Evolutionary conservation across 2,113 vertebrate species (phyloP), one percentile per base, ranked within the genome.

Genomic region (Leucoraja erinaceus): DNA sequence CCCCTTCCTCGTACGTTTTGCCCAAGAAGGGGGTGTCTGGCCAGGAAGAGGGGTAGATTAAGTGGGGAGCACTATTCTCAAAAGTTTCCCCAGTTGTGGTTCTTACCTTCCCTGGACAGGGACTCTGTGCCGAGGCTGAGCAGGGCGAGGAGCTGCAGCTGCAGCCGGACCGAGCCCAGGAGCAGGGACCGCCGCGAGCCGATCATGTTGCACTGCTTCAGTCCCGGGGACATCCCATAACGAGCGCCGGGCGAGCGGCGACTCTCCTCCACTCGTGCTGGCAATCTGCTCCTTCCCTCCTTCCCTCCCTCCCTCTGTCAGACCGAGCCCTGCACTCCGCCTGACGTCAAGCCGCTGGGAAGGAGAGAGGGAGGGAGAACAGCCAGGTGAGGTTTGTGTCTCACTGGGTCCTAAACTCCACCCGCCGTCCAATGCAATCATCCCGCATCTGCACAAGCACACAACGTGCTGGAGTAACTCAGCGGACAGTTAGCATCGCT

Each of bases 41-140:
- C 1, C 28, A 47, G 56, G 61, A 20, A 70, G 86, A 38, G 59
- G 20, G 86, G 63, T 31, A 18, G 31, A 0, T 6, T 38, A n/a
- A 5, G 66, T 25, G 20, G 33, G 38, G 38, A 47, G 4, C 20
- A 72, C 63, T 59, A 25, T 54, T 90, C 66, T 33, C 61, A 90
- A 90, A 66, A 74, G 90, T 91, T 91, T 72, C 33, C 66, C 66
- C 33, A 28, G 25, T 47, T 18, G 83, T 31, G 83, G 20, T 12
- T 72, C 88, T 91, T 91, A 91, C 90, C 90, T 91, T 91, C 90
- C 90, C 68, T 72, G 90, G 90, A 70, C 90, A 91, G 66, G 31
- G 18, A 72, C 66, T 12, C 20, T 8, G 33, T 54, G 90, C 18
- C 31, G 31, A 91, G 20, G 68, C 90, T 91, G 14, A 72, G 38